Evolutionary conservation across 2,113 vertebrate genomes (phyloP), one percentile per base, ranked within the genome.

Genomic region (Coptodon rendalli): DNA sequence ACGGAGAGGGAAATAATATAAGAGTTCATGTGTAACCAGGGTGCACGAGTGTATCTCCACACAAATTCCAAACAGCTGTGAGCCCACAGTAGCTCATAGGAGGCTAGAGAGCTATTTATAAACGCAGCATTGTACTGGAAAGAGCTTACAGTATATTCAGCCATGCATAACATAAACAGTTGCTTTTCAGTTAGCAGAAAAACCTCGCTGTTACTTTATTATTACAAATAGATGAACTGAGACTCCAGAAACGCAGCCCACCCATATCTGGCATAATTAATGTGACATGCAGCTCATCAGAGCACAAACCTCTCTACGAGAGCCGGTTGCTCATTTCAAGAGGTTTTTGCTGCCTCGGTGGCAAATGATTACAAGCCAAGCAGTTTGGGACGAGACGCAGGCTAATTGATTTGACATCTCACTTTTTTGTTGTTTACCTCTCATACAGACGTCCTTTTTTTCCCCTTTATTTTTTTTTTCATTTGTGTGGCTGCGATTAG

Each of bases 161-260:
- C 83, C 93, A 93, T 91, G 89, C 89, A 87, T 88, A 91, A 84
- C 85, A 90, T 86, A 89, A 90, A 91, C 85, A 91, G 93, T 90
- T 91, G 90, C 91, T 94, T 89, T 90, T 86, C 89, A 86, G 91
- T 92, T 87, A 73, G 88, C 88, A 82, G 85, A 68, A 90, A 92
- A 91, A 89, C 86, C 86, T 88, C 6, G 27, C 78, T 84, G 91
- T 93, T 89, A 87, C 87, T 93, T 94, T 86, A 91, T 90, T 92
- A 95, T 94, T 93, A 95, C 92, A 94, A 94, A 95, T 93, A 89
- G 87, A 95, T 95, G 91, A 93, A 89, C 24, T 83, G 88, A 93
- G 89, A 93, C 86, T 93, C 52, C 79, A 80, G 85, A 88, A 94
- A 91, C 71, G 38, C 85, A 90, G 81, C 83, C 52, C 76, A 81